Base-by-base conservation (phyloP, 2,888 invertebrate species). In the Drosophila mulleri region DNA sequence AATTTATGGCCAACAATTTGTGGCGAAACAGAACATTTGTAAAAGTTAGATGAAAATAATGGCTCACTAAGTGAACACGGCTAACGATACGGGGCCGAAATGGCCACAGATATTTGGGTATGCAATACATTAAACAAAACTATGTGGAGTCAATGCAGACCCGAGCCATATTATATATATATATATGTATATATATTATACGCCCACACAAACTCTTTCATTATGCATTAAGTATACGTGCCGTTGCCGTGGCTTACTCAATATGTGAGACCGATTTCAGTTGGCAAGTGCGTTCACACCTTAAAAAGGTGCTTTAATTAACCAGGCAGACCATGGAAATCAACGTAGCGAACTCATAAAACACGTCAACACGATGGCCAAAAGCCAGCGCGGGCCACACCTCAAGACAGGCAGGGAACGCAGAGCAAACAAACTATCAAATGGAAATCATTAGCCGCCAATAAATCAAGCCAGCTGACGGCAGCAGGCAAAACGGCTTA, bases 381-480 rank as follows among this genome's bases (percentile, higher is more conserved):
- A 18, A 32, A 32, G 32, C 8, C 32, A 32, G 9, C 32, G 32
- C 11, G 50, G 32, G 67, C 61, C 82, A 64, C 81, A 76, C 84
- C 86, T 72, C 16, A 39, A 29, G 6, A 18, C 18, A n/a, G 6
- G n/a, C 23, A n/a, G 16, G 2, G 44, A 32, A 54, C 57, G 41
- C n/a, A 39, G 39, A 64, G 67, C 68, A 74, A 72, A 80, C 65
- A 67, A 63, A 57, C 69, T 73, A 73, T 66, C 72, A 80, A 72
- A 70, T 71, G 73, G 59, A 76, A 83, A 86, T 83, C 71, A 76
- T 86, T 81, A 76, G 72, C 41, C 48, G 37, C 68, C 81, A 83
- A 84, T 84, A 81, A 88, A 88, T 88, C 86, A 86, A 86, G 76
- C 54, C 53, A 56, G 39, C 72, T 75, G 75, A 64, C 68, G 62